Percentiles rank a stretch among this genome's conserved stretches.
Evolutionary conservation across 2,797 vertebrate genomes (phyloP).

Genomic region (Poeciliopsis turneri): DNA sequence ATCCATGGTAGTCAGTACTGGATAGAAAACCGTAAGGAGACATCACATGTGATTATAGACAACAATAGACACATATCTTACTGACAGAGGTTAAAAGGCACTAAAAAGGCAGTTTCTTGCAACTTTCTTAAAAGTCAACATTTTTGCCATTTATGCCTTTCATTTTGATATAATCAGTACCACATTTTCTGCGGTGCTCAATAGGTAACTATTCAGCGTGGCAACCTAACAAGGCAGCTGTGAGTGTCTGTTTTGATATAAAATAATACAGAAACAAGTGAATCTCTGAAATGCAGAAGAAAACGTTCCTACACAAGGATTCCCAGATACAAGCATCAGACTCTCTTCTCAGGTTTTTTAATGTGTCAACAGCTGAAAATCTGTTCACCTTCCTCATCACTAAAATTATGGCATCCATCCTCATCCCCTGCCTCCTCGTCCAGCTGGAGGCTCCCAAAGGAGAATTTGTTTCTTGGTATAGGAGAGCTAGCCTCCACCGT

Average conservation of each 20-base stretch:
- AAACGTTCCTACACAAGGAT: not conserved
- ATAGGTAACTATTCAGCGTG: conserved; percentile 9
- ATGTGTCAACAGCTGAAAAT: conserved; percentile 82
- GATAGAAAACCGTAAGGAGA: conserved; percentile 9
- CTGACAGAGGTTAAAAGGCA: conserved; percentile 64
- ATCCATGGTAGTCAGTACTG: conserved; percentile 11
- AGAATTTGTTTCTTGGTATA: conserved; percentile 82
- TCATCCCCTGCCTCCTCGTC: conserved; percentile 83
- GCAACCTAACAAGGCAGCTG: conserved; percentile 68
- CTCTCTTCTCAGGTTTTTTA: conserved; percentile 3
- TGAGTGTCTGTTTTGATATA: conserved; percentile 27
- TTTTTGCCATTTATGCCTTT: conserved; percentile 13
- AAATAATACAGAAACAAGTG: not conserved
- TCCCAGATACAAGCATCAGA: conserved; percentile 14
- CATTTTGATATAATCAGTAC: not conserved
- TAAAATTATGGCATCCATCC: conserved; percentile 81
- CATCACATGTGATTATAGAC: conserved; percentile 11
- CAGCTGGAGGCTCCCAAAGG: conserved; percentile 85
- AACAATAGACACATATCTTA: conserved; percentile 10
- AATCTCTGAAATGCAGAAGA: not conserved
- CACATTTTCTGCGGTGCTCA: conserved; percentile 4
- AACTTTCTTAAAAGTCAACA: not conserved
- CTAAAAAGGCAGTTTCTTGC: conserved; percentile 9
- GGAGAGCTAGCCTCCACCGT: conserved; percentile 71
- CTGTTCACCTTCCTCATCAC: conserved; percentile 83